Percentiles rank a stretch among this genome's conserved stretches.
Conservation (phyloP, 2,888 invertebrate genomes). For the Leptarthrus brevirostris region DNA sequence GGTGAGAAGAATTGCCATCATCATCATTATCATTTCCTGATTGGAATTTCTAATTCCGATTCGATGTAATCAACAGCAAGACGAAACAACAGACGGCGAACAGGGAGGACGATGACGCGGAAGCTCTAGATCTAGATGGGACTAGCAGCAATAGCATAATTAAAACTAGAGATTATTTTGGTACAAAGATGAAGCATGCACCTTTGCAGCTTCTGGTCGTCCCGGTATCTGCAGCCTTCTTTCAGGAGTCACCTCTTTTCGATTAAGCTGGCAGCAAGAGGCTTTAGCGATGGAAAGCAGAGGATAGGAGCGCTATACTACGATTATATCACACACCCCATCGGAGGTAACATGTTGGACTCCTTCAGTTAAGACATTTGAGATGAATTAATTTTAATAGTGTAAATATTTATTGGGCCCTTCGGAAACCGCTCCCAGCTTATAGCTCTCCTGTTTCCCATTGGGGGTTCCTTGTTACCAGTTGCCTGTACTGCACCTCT, state of each 20-base stretch:
- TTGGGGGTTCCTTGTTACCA: not conserved
- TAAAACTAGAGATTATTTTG: constrained; percentile 36
- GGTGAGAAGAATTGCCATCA: constrained; percentile 48
- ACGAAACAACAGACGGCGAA: constrained; percentile 16
- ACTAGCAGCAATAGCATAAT: constrained; percentile 14
- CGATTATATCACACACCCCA: constrained; percentile 30
- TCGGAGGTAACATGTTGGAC: not conserved
- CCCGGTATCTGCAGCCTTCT: not conserved
- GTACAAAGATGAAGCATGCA: constrained; percentile 24
- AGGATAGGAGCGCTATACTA: not conserved
- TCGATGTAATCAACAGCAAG: constrained; percentile 42
- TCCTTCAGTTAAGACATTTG: constrained; percentile 23
- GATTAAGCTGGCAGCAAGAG: not conserved
- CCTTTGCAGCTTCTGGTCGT: not conserved
- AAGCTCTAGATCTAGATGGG: too few species aligned
- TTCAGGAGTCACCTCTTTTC: not conserved
- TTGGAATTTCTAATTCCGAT: constrained; percentile 53
- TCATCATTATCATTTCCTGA: constrained; percentile 53
- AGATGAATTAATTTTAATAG: constrained; percentile 45
- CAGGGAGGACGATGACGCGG: not conserved
- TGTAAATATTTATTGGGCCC: constrained; percentile 46
- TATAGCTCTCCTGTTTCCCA: too few species aligned
- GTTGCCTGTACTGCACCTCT: too few species aligned
- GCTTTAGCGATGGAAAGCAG: not conserved
- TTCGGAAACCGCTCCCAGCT: not conserved